phyloP scores from a whole-genome alignment of 1,140 invertebrate genomes.

The Drosophila nasuta region DNA sequence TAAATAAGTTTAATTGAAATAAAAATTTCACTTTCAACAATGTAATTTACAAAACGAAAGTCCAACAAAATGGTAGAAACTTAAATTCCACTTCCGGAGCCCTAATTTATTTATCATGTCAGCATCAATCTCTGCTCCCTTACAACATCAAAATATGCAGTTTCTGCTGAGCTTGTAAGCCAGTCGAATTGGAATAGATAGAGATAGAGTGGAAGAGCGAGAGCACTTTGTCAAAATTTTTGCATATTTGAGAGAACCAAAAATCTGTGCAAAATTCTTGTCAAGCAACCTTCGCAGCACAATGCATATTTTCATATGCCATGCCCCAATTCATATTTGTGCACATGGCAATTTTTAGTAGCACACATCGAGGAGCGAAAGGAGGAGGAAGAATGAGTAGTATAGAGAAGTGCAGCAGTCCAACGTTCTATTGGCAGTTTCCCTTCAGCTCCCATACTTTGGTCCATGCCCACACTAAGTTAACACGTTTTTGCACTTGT shows the following conservation, averaged over 20 bases:
- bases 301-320: slow-evolving; percentile 61
- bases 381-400: neutral
- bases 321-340: slow-evolving; percentile 65
- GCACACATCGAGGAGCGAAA: slow-evolving; percentile 1
- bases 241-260: neutral
- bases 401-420: neutral
- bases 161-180: neutral
- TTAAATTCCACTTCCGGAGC: neutral
- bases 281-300: slow-evolving; percentile 24
- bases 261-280: slow-evolving; percentile 15
- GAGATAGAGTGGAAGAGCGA: neutral
- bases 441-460: neutral
- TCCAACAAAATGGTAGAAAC: too few species aligned
- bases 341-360: slow-evolving; percentile 35
- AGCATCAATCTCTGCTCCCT: neutral
- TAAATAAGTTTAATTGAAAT: too few species aligned
- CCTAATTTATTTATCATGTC: neutral
- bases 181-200: neutral
- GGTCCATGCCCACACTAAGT: slow-evolving; percentile 48
- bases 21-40: too few species aligned
- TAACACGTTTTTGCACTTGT: slow-evolving; percentile 76
- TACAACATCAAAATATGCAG: slow-evolving; percentile 1
- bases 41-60: too few species aligned
- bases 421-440: neutral
- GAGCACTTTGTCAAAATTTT: slow-evolving; percentile 8